phyloP scores from a whole-genome alignment of 2,797 vertebrate genomes.

The Hyperoplus immaculatus region DNA sequence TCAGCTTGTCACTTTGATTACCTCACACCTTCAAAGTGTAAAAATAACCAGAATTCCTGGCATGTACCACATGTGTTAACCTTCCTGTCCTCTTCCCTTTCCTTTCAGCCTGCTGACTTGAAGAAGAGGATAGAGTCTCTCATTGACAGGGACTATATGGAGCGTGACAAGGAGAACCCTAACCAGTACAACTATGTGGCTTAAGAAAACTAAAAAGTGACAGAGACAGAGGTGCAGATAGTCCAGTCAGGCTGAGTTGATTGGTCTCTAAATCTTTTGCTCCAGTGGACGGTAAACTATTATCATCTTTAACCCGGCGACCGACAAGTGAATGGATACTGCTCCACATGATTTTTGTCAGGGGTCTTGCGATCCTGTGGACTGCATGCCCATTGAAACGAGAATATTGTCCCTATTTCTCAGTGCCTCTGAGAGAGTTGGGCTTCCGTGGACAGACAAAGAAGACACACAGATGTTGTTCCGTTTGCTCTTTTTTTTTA shows the following conservation, averaged over 20 bases:
- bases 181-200: slow-evolving; percentile 99
- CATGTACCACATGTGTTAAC: slow-evolving; percentile 27
- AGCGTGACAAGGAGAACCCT: slow-evolving; percentile 99
- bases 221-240: slow-evolving; percentile 57
- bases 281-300: slow-evolving; percentile 89
- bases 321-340: slow-evolving; percentile 92
- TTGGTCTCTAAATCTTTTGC: slow-evolving; percentile 88
- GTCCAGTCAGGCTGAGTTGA: slow-evolving; percentile 85
- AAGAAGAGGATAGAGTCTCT: slow-evolving; percentile 99
- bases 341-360: slow-evolving; percentile 88
- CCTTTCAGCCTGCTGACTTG: slow-evolving; percentile 95
- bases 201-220: slow-evolving; percentile 81
- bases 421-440: slow-evolving; percentile 89
- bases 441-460: slow-evolving; percentile 73
- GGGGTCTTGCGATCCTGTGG: slow-evolving; percentile 91
- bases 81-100: slow-evolving; percentile 19
- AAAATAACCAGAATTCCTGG: slow-evolving; percentile 24
- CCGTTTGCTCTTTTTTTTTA: slow-evolving; percentile 68
- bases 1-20: slow-evolving; percentile 15
- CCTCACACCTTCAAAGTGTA: not conserved
- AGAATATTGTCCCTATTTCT: slow-evolving; percentile 93
- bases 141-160: slow-evolving; percentile 99
- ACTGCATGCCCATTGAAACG: slow-evolving; percentile 92
- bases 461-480: slow-evolving; percentile 75
- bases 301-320: slow-evolving; percentile 90